Evolutionary conservation across 2,888 invertebrate species (phyloP), one percentile per base, ranked within the genome.

Genomic region (Sylvicola cinctus): DNA sequence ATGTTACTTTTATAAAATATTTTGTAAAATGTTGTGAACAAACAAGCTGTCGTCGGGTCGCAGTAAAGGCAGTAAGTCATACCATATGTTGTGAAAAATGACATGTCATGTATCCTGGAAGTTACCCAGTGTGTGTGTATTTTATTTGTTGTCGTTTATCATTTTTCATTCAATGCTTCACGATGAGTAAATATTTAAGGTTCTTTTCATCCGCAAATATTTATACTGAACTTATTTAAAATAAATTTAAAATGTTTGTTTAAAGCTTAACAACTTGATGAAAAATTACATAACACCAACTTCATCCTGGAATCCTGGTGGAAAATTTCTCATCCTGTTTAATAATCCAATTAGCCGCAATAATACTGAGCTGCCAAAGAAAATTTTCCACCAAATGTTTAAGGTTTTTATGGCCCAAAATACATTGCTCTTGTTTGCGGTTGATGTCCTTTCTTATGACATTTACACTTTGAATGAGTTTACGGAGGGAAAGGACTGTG

Each of bases 301-400:
- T 42, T 39, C 47, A 5, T 49, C 51, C 0, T 58, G 57, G 54
- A 57, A 57, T 42, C 56, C 57, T 1, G 54, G 51, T 1, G 57
- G 49, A 1, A 47, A 45, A 15, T 57, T 56, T 36, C 34, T 58
- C 3, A 43, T 58, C 12, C 45, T 58, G 16, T 58, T 44, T 33
- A 50, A 55, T 31, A 50, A 55, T 38, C 41, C 42, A 1, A 31
- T 45, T 23, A 40, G 45, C 1, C 39, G 42, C 7, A 38, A 36
- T 2, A 16, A 33, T 2, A 16, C 17, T 27, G 32, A 40, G 1
- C 39, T 52, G 1, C 50, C 52, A 2, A 38, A 42, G 1, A 32
- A 42, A 6, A 44, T 57, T 23, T 54, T 57, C 23, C 38, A 38
- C 3, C 42, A 45, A 4, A 40, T 57, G n/a, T 43, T 49, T 36